phyloP scores from a whole-genome alignment of 2,888 invertebrate species.

The Colostygia pectinataria region DNA sequence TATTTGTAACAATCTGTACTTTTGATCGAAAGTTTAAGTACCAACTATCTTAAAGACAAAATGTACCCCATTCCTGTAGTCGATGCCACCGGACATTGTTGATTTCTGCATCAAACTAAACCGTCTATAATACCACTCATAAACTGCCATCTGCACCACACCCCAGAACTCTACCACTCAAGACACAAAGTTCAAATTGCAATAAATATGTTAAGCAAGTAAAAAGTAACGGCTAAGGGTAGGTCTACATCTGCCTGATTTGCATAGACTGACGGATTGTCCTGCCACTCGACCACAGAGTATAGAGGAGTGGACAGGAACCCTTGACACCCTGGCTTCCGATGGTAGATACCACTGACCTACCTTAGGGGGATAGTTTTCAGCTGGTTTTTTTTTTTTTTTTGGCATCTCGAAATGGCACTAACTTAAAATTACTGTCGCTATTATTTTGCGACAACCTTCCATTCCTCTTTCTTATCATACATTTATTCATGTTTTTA shows the following conservation, averaged over 20 bases:
- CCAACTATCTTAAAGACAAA: conserved; percentile 6
- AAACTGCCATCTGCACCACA: neutral
- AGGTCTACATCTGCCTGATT: conserved; percentile 59
- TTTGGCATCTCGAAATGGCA: conserved; percentile 4
- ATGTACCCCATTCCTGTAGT: conserved; percentile 37
- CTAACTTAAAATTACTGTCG: too few species aligned
- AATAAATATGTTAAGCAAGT: neutral
- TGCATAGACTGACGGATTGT: conserved; percentile 69
- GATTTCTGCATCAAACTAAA: conserved; percentile 27
- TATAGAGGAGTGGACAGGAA: conserved; percentile 13
- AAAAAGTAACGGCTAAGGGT: conserved; percentile 18
- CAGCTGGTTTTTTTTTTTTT: conserved; percentile 19
- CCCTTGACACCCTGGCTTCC: conserved; percentile 28
- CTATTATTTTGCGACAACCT: too few species aligned
- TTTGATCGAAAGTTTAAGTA: neutral
- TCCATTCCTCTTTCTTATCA: too few species aligned
- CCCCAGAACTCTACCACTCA: neutral
- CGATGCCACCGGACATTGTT: conserved; percentile 38
- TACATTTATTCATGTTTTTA: too few species aligned
- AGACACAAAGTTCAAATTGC: conserved; percentile 15
- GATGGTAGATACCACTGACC: conserved; percentile 28
- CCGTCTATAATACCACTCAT: neutral
- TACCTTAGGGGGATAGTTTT: conserved; percentile 25
- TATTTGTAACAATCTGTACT: conserved; percentile 3
- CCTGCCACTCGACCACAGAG: conserved; percentile 46